Conservation (phyloP, 2,888 invertebrate species). For the Schizaphis graminum region DNA sequence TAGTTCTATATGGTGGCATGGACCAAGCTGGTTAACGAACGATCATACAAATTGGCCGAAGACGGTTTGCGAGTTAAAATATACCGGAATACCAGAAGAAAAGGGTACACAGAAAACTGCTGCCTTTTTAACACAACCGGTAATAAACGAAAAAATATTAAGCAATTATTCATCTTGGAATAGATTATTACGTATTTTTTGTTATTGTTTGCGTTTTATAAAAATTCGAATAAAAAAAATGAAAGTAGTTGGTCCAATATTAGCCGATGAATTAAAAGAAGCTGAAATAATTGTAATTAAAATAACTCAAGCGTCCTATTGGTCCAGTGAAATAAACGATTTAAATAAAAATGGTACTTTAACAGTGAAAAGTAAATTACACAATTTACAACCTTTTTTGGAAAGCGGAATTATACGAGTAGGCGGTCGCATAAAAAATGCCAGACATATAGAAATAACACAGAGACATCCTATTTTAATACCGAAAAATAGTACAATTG, state of each 20-base stretch:
- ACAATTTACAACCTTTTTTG: neutral
- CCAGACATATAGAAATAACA: neutral
- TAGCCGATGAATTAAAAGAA: too few relatives aligned
- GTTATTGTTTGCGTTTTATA: too few relatives aligned
- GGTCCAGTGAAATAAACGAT: too few relatives aligned
- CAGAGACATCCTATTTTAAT: conserved; percentile 11
- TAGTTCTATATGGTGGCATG: neutral
- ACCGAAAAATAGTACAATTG: neutral
- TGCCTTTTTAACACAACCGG: too few relatives aligned
- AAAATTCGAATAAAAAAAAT: too few relatives aligned
- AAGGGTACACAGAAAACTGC: neutral
- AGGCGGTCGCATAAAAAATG: neutral
- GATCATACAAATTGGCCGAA: neutral
- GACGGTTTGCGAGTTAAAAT: neutral
- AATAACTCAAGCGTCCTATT: too few relatives aligned
- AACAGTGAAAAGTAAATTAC: neutral
- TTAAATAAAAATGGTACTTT: too few relatives aligned
- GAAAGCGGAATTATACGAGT: conserved; percentile 17
- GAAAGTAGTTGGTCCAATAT: too few relatives aligned
- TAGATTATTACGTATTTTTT: too few relatives aligned
- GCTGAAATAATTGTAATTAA: too few relatives aligned
- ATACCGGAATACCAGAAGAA: neutral
- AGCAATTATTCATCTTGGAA: too few relatives aligned
- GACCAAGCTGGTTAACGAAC: neutral
- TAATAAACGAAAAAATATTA: too few relatives aligned